Conservation (phyloP, 2,113 vertebrate genomes). For the Cyphomyrus discorhynchus region DNA sequence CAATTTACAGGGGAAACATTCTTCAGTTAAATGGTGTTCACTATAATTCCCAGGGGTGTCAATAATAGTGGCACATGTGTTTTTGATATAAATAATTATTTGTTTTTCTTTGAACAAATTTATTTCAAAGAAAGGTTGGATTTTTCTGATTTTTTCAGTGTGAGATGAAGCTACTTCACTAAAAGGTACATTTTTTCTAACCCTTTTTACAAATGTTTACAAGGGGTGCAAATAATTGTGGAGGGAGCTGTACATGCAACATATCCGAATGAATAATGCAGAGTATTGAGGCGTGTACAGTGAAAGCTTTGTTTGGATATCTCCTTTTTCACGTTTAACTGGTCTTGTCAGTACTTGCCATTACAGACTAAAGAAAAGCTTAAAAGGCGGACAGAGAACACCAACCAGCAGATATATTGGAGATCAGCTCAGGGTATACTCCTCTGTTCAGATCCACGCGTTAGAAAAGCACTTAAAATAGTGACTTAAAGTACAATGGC, state of each 20-base stretch:
- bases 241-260: neutral
- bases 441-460: neutral
- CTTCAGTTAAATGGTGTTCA: too few species aligned
- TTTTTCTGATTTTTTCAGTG: too few species aligned
- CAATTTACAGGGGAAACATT: too few species aligned
- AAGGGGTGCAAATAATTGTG: too few species aligned
- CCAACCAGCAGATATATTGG: neutral
- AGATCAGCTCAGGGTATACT: neutral
- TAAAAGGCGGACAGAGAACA: neutral
- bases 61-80: too few species aligned
- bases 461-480: neutral
- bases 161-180: too few species aligned
- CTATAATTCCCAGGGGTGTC: too few species aligned
- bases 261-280: neutral
- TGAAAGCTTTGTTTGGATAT: neutral
- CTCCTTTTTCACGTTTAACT: conserved; percentile 20
- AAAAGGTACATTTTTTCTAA: too few species aligned
- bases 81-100: too few species aligned
- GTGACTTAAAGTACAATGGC: conserved; percentile 22
- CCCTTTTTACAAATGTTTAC: too few species aligned
- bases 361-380: neutral
- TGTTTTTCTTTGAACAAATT: too few species aligned
- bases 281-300: neutral
- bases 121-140: too few species aligned
- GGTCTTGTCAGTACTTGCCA: conserved; percentile 25